Evolutionary conservation across 2,888 invertebrate genomes (phyloP), one percentile per base, ranked within the genome.

Genomic region (Tachina lurida): DNA sequence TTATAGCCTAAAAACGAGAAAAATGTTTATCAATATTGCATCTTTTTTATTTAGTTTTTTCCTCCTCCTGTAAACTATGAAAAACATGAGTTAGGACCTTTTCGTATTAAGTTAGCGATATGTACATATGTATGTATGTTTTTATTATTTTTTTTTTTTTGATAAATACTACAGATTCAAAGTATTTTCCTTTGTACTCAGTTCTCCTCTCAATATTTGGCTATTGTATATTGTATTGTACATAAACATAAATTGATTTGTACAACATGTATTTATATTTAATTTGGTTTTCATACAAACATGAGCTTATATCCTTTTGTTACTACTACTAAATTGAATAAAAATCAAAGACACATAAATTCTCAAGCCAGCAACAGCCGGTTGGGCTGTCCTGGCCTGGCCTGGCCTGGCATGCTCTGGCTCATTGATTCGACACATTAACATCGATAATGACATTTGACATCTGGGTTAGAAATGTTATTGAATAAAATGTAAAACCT

Each of bases 381-480:
- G 41, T 19, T 58, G 22, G 3, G 0, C 2, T 43, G 45, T n/a
- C 3, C 47, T n/a, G 45, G 31, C 49, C 41, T 54, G 54, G 45
- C 54, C 43, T 13, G 22, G 75, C 3, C 47, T n/a, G 45, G 31
- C 49, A 41, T 54, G 54, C 31, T 45, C 43, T 13, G 22, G 75
- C 12, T 22, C 41, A 10, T 43, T 63, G 63, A 63, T 63, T 31
- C 54, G n/a, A n/a, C 43, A n/a, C 73, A 49, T 63, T 15, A 43
- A 19, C 22, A 63, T 22, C 75, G 54, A 63, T 43, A 65, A 56
- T 3, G 65, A 9, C 75, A 56, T 45, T 65, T 65, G 43, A 65
- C 65, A 56, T 56, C 52, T 74, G 39, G 41, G 15, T 52, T 54
- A 9, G 43, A 17, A 76, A 54, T 63, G 41, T 41, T 39, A 47